Conservation (phyloP, 2,888 invertebrate species). For the Drosophila paramelanica region DNA sequence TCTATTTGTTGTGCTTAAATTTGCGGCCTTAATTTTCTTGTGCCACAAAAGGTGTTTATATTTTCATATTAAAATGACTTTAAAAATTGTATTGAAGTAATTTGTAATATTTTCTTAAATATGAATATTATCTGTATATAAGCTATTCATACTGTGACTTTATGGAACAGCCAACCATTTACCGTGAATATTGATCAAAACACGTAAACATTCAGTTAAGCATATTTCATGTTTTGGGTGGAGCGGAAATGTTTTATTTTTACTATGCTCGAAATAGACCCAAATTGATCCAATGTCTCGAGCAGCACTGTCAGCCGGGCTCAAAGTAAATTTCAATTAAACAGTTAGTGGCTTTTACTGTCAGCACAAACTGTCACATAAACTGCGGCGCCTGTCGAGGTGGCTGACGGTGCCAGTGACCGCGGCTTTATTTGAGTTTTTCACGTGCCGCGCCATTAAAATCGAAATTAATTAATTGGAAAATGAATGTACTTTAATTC, state of each 20-base stretch:
- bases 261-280: background rate
- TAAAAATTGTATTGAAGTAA: no score
- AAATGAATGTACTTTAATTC: conserved; percentile 62
- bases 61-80: no score
- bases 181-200: no score
- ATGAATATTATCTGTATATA: no score
- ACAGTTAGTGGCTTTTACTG: conserved; percentile 68
- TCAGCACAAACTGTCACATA: conserved; percentile 64
- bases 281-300: conserved; percentile 6
- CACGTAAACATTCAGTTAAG: no score
- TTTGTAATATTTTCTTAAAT: no score
- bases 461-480: conserved; percentile 78
- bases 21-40: no score
- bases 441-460: conserved; percentile 51
- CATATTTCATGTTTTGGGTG: no score
- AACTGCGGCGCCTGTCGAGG: conserved; percentile 44
- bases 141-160: no score
- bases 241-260: background rate
- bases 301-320: conserved; percentile 1
- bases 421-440: conserved; percentile 17
- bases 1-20: no score
- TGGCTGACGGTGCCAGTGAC: conserved; percentile 11
- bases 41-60: no score
- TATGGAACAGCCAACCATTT: no score
- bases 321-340: conserved; percentile 69